Evolutionary conservation across 2,888 invertebrate species (phyloP), one percentile per base, ranked within the genome.

Genomic region (Lumbricus terrestris): DNA sequence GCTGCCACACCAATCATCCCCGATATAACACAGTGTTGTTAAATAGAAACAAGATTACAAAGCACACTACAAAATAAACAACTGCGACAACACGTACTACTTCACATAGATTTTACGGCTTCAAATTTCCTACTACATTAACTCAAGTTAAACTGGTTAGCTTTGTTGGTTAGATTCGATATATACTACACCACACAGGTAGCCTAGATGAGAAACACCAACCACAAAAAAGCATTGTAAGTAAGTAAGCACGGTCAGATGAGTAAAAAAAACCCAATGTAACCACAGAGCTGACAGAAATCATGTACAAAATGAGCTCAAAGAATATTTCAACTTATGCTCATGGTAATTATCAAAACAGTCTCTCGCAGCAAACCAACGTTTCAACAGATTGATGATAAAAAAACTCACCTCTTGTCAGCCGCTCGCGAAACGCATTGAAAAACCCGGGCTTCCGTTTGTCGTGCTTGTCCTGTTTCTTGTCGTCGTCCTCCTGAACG

Each of bases 401-500:
- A 33, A 34, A 33, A 47, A 47, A 89, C 89, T 34, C 92, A 94
- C 94, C 94, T 93, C 93, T 94, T 90, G 93, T 92, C 47, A 94
- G 90, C 91, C 93, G 93, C 20, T 94, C 94, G 93, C 96, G 96
- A 89, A 97, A 96, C 93, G 96, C 97, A 82, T 96, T 96, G 93
- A 97, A 97, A 93, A 97, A 97, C 34, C 97, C 96, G 91, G 96
- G 96, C 91, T 96, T 96, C 91, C 95, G 95, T 92, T 96, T 91
- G 90, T 93, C 93, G 90, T 34, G 85, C 35, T 93, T 92, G 15
- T 96, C 96, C 92, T 96, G 96, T 92, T 95, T 95, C 90, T 92
- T 91, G 54, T 92, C 92, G n/a, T 90, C 83, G 40, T 47, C 88
- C 16, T 83, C 90, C 82, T 40, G 69, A 15, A n/a, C 5, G 13